Evolutionary conservation across 2,888 invertebrate genomes (phyloP).

Genomic region (Maniola hyperantus): DNA sequence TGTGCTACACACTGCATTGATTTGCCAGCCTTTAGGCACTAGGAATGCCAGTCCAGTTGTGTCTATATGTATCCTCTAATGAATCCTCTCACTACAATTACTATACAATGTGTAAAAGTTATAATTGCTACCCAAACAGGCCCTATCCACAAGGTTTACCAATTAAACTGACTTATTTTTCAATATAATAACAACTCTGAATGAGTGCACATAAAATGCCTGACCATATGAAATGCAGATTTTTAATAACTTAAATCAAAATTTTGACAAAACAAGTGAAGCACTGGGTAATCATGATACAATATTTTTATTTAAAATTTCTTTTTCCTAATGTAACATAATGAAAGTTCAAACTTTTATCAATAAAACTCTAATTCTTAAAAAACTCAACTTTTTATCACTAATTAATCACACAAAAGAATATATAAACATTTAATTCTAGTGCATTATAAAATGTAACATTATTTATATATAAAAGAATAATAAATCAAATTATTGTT

Average conservation of each 20-base stretch:
- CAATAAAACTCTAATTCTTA: slow-evolving; percentile 4
- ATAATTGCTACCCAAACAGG: neutral
- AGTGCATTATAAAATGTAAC: neutral
- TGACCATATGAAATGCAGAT: slow-evolving; percentile 10
- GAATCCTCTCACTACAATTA: neutral
- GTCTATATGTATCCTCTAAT: slow-evolving; percentile 5
- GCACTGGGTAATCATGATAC: slow-evolving; percentile 2
- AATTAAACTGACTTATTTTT: neutral
- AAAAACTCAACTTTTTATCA: slow-evolving; percentile 15
- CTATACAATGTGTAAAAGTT: neutral
- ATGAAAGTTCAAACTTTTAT: slow-evolving; percentile 9
- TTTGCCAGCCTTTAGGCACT: neutral
- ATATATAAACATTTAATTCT: slow-evolving; percentile 6
- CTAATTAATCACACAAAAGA: slow-evolving; percentile 13
- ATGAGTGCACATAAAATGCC: slow-evolving; percentile 7
- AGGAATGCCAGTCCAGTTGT: slow-evolving; percentile 8
- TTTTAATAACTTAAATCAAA: neutral
- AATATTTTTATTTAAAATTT: neutral
- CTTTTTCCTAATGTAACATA: slow-evolving; percentile 6
- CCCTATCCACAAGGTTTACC: neutral
- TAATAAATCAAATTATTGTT: slow-evolving; percentile 1
- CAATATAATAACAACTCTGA: neutral
- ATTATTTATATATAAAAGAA: slow-evolving; percentile 2
- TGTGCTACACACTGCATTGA: neutral
- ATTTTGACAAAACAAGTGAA: neutral